Evolutionary conservation across 2,113 vertebrate species (phyloP).

Genomic region (Lethenteron camtschaticum): DNA sequence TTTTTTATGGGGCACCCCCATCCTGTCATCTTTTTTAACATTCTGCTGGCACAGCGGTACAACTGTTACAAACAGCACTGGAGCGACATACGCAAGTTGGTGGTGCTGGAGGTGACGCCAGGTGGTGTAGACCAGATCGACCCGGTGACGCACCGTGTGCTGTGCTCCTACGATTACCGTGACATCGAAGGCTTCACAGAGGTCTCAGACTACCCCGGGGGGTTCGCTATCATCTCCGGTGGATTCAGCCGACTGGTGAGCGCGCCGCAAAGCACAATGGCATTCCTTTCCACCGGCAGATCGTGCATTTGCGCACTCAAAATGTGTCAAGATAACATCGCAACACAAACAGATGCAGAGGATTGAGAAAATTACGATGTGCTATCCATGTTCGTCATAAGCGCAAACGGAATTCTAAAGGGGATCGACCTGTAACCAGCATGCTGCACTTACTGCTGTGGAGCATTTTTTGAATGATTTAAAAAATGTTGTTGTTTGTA

Average conservation of each 20-base stretch:
- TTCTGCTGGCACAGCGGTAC: conserved; percentile 39
- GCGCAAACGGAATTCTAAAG: no score
- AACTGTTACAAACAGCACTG: conserved; percentile 97
- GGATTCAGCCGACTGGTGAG: conserved; percentile 85
- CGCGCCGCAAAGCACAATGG: conserved; percentile 8
- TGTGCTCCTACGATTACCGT: conserved; percentile 95
- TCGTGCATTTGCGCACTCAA: no score
- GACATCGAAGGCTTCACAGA: conserved; percentile 93
- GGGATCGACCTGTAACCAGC: no score
- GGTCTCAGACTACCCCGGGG: conserved; percentile 70
- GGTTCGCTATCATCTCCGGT: conserved; percentile 80
- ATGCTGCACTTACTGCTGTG: no score
- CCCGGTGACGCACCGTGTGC: conserved; percentile 56
- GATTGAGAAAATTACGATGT: no score
- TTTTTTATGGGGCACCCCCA: no score
- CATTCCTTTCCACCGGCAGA: not conserved
- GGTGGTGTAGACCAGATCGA: conserved; percentile 92
- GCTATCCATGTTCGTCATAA: no score
- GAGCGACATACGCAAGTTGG: conserved; percentile 55
- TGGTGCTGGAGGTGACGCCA: conserved; percentile 79
- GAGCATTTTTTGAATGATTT: no score
- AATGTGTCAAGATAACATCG: no score
- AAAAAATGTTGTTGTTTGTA: no score
- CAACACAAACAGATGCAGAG: no score
- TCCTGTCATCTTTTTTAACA: no score